A percentile compares a stretch with the other conserved stretches of the same genome.
These are phyloP conservation scores for Narcine bancroftii DNA, from an alignment of 2,113 vertebrate species.

Conservation along the genomic window DNA sequence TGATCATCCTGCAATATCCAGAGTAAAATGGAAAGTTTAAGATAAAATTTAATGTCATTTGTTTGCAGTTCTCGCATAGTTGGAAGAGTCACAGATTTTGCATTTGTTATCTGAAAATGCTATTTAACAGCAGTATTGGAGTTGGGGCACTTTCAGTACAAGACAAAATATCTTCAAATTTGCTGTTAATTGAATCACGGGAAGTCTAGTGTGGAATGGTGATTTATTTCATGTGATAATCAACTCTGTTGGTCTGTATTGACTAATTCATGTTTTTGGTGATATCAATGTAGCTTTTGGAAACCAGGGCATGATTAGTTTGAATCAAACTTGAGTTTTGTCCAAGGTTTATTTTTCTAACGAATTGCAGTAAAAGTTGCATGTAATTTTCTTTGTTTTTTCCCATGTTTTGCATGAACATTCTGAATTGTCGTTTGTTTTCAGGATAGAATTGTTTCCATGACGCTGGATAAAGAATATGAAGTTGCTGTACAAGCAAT, in stretches of 20 bases:
- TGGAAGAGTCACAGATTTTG: neutral
- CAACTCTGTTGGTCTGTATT: neutral
- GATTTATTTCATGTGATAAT: neutral
- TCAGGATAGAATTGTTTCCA: slow-evolving; percentile 95
- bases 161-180: neutral
- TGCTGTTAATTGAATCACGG: neutral
- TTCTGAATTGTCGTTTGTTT: slow-evolving; percentile 38
- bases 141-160: neutral
- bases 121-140: neutral
- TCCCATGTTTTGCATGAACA: too few relatives aligned
- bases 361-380: neutral
- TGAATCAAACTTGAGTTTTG: neutral
- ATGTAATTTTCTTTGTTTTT: neutral
- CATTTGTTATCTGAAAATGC: neutral
- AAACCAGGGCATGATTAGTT: neutral
- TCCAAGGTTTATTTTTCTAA: neutral
- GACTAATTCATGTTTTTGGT: neutral
- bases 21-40: neutral
- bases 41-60: neutral
- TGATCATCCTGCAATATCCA: neutral
- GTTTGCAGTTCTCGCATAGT: neutral
- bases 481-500: slow-evolving; percentile 98
- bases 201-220: neutral
- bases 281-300: neutral
- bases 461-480: slow-evolving; percentile 98